These are phyloP conservation scores for Prionace glauca DNA, from an alignment of 2,797 vertebrate species.

Conservation along the genomic window DNA sequence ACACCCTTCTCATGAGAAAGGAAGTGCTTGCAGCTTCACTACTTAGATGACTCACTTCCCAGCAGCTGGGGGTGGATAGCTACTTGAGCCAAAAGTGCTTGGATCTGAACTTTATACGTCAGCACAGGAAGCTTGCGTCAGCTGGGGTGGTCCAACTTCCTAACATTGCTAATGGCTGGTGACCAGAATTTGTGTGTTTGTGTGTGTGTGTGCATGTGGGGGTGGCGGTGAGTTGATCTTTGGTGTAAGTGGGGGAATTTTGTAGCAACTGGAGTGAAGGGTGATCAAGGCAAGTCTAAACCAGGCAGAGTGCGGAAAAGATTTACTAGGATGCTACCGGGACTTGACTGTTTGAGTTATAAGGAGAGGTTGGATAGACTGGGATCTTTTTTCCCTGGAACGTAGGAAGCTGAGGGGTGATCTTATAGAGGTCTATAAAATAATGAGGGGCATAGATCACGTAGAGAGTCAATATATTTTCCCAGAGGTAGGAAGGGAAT, in stretches of 20 bases:
- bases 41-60: constrained; percentile 14
- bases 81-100: neutral
- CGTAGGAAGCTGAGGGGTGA: no score
- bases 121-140: neutral
- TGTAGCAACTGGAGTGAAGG: neutral
- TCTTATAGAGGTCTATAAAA: no score
- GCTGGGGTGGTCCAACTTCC: neutral
- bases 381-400: no score
- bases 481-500: no score
- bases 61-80: neutral
- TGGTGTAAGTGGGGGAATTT: neutral
- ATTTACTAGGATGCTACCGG: no score
- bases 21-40: neutral
- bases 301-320: no score
- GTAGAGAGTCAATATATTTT: no score
- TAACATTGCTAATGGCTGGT: neutral
- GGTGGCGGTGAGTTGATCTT: neutral
- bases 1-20: constrained; percentile 31
- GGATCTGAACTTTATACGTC: neutral
- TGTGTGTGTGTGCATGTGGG: neutral
- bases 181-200: neutral
- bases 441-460: no score
- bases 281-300: neutral
- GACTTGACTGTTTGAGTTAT: no score
- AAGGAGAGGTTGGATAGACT: no score